Conservation (phyloP, 2,797 vertebrate species). For the Rhynchotus rufescens region DNA sequence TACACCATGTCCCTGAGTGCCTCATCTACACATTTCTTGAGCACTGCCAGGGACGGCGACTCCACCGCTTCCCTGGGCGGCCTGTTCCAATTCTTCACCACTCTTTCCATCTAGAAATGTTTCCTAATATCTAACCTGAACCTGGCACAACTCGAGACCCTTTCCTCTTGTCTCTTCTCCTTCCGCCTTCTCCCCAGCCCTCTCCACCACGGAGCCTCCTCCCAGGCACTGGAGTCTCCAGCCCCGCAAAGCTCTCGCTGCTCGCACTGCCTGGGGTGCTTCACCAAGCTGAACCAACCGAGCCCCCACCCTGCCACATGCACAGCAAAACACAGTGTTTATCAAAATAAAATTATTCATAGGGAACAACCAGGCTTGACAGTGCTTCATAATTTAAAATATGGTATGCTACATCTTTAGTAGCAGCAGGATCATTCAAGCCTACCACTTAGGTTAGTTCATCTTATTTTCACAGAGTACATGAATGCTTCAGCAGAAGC, state of each 20-base stretch:
- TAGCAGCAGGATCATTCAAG: not conserved
- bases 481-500: too few relatives aligned
- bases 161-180: too few relatives aligned
- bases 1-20: too few relatives aligned
- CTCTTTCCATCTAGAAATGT: too few relatives aligned
- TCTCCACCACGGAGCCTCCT: not conserved
- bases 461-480: not conserved
- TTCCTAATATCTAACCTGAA: too few relatives aligned
- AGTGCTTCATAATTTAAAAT: not conserved
- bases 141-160: too few relatives aligned
- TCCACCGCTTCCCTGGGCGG: too few relatives aligned
- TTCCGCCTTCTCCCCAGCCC: not conserved
- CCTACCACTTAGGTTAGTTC: not conserved
- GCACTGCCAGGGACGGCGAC: too few relatives aligned
- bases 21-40: too few relatives aligned
- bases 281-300: not conserved
- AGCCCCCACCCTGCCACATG: too few relatives aligned
- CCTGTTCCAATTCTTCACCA: too few relatives aligned
- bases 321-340: accelerated
- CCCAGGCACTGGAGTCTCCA: not conserved
- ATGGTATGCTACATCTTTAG: not conserved
- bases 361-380: accelerated
- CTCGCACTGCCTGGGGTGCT: not conserved
- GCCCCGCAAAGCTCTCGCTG: not conserved
- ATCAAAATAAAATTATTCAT: accelerated